Percentiles rank a stretch among this genome's conserved stretches.
Conservation (phyloP, 1,140 invertebrate genomes). For the Ooceraea biroi region DNA sequence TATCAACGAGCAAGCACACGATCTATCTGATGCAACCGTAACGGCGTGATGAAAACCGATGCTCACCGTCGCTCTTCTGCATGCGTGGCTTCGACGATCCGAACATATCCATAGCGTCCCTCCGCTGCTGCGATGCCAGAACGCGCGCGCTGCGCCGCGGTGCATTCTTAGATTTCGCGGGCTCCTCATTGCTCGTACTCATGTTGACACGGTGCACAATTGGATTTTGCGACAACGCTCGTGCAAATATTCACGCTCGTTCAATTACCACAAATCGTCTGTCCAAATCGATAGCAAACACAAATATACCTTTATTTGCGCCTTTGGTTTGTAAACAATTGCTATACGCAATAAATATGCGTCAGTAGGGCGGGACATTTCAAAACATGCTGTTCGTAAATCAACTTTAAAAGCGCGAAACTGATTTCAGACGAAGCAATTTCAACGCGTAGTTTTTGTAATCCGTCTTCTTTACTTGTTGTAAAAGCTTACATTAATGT, state of each 20-base stretch:
- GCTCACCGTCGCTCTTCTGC: constrained; percentile 84
- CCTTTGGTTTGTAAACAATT: constrained; percentile 78
- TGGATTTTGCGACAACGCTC: too few relatives aligned
- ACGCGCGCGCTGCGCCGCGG: constrained; percentile 74
- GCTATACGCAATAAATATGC: constrained; percentile 68
- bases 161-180: constrained; percentile 80
- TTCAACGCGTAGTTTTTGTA: too few relatives aligned
- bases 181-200: constrained; percentile 76
- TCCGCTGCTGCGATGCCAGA: constrained; percentile 65
- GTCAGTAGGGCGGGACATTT: background rate
- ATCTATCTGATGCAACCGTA: constrained; percentile 16
- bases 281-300: background rate
- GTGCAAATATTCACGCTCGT: too few relatives aligned
- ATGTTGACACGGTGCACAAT: constrained; percentile 46
- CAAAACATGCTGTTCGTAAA: background rate
- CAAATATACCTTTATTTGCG: constrained; percentile 67
- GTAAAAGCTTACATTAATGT: too few relatives aligned
- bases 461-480: too few relatives aligned
- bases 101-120: constrained; percentile 84
- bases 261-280: background rate
- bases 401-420: constrained; percentile 25
- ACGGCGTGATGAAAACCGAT: constrained; percentile 58
- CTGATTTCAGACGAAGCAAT: constrained; percentile 44
- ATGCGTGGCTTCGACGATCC: constrained; percentile 81
- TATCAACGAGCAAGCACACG: constrained; percentile 66